Evolutionary conservation across 2,113 vertebrate species (phyloP), one percentile per base, ranked within the genome.

Genomic region (Cranoglanis bouderius): DNA sequence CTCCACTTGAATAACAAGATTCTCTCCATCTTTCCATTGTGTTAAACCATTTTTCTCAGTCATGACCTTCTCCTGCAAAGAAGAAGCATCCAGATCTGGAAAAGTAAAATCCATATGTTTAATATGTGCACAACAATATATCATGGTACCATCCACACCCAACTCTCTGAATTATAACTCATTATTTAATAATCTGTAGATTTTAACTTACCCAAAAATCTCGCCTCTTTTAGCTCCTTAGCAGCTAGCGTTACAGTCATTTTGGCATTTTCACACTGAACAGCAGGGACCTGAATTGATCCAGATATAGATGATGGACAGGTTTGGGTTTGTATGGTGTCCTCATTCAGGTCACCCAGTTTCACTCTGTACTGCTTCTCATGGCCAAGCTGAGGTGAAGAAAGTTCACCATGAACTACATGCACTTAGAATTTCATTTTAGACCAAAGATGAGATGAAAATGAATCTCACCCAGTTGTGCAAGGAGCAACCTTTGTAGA

Each of bases 1-100:
- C 78, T 88, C 35, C 61, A 82, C 49, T 13, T 77, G 63, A 16
- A 88, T 57, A n/a, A 82, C 35, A 16, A 88, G 86, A 4, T 67
- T 38, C 18, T 82, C 24, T 88, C 46, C 38, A 16, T 40, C 26
- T 57, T 7, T 40, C 77, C 78, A 29, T 10, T 67, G 59, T 18
- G 32, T 67, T 38, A 87, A 63, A 51, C 29, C 61, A 5, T 43
- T 5, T 19, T 40, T 46, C 32, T 49, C 18, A 29, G 9, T 80
- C n/a, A 53, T 18, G 18, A 72, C 38, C 26, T 32, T 78, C 24
- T 65, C 40, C 26, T 51, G 40, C 21, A 55, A 3, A 26, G 18
- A 6, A 4, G 57, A 38, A 55, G 21, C n/a, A n/a, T 88, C 32
- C 26, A 82, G n/a, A 32, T 55, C 86, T 82, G 26, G 0, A 87